Base-by-base conservation (phyloP, 2,113 vertebrate genomes). In the Turnix velox region DNA sequence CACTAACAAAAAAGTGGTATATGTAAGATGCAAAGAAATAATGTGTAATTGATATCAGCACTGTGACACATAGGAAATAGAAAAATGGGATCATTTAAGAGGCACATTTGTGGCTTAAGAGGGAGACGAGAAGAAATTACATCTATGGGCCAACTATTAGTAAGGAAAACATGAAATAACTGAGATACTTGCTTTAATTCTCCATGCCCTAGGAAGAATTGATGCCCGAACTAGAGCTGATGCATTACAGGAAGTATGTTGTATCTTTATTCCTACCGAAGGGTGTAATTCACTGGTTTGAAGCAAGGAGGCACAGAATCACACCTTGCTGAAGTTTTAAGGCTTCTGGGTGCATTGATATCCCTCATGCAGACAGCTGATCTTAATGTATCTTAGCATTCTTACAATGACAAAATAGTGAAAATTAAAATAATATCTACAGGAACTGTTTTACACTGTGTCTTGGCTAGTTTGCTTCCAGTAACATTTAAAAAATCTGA, bases 51-150 rank as follows among this genome's bases (percentile, higher is more conserved):
- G 17, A 45, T 61, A 58, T 10, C 37, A 76, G 18, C 23, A 35
- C 17, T 45, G 31, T 33, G 77, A 37, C 19, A 18, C 16, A 78
- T 18, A 73, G 2, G 15, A 88, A 66, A 31, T 4, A 52, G 25
- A 78, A 87, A 27, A 46, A 80, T 0, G 2, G 0, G 0, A 43
- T 14, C 1, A 0, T 45, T 67, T n/a, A 76, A 87, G 43, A 85
- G 4, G 4, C 19, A 17, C 43, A 9, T 28, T 77, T 90, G 14
- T 55, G 11, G 11, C 3, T 42, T 65, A 48, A 80, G 14, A 61
- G 59, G 24, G 17, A 78, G 10, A 19, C 40, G 6, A 75, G 15
- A 59, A 20, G 12, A 59, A 52, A 48, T 6, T 52, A 10, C 4
- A 25, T 30, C 18, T 12, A 4, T 23, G 8, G 6, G 8, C 16